Conservation (phyloP, 2,797 vertebrate genomes). For the Tachyglossus aculeatus region DNA sequence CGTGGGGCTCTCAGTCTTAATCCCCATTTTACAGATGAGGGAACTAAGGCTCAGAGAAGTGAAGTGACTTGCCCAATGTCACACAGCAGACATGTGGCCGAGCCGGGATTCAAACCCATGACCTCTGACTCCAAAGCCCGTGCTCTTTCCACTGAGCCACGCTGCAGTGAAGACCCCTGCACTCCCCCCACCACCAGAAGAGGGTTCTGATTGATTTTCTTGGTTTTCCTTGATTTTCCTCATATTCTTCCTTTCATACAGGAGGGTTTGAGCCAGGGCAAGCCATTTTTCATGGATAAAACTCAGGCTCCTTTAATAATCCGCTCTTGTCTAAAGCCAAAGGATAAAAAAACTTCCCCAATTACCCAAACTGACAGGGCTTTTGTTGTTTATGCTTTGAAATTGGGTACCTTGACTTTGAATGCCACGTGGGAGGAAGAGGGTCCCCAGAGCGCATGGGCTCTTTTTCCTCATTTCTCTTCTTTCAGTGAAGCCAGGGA, state of each 20-base stretch:
- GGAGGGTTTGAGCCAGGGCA: background rate
- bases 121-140: too few species aligned
- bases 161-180: background rate
- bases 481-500: conserved; percentile 25
- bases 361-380: background rate
- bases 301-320: background rate
- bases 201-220: accelerated
- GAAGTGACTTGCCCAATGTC: too few species aligned
- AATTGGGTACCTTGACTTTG: background rate
- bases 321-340: background rate
- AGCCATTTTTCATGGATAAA: conserved; percentile 21
- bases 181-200: background rate
- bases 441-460: background rate
- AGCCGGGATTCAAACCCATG: too few species aligned
- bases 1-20: too few species aligned
- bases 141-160: too few species aligned
- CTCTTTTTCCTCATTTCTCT: background rate
- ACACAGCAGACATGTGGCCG: too few species aligned
- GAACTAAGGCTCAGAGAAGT: too few species aligned
- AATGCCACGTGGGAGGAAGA: background rate
- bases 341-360: background rate
- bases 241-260: background rate
- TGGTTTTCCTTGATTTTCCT: too few species aligned
- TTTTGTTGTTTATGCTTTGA: conserved; percentile 17
- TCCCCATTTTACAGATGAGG: too few species aligned